Conservation (phyloP, 2,113 vertebrate genomes). For the Syngnathus floridae region DNA sequence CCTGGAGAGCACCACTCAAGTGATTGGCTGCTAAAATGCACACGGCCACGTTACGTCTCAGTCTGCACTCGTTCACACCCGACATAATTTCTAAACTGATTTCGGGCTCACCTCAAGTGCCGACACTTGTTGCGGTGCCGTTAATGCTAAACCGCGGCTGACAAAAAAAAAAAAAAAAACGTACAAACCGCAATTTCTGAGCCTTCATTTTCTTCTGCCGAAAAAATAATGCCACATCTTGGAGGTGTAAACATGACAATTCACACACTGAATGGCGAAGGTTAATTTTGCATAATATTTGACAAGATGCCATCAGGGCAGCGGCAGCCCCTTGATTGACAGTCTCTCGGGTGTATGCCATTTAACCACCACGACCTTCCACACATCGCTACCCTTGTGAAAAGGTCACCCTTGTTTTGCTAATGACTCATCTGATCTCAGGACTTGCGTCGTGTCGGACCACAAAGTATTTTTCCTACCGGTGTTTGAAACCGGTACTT, state of each 20-base stretch:
- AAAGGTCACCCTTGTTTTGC: conserved; percentile 70
- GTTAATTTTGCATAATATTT: conserved; percentile 57
- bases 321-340: conserved; percentile 64
- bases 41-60: conserved; percentile 58
- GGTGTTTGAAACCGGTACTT: background rate
- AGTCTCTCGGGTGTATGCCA: conserved; percentile 64
- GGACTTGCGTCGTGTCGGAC: background rate
- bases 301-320: conserved; percentile 43
- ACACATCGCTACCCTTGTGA: conserved; percentile 64
- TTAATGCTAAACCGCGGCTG: conserved; percentile 24
- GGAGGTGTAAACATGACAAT: conserved; percentile 1
- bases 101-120: conserved; percentile 63
- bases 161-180: background rate
- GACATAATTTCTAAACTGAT: conserved; percentile 66
- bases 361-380: conserved; percentile 66
- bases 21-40: conserved; percentile 71
- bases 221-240: conserved; percentile 55
- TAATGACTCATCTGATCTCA: conserved; percentile 63
- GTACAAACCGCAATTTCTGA: conserved; percentile 51
- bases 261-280: conserved; percentile 21
- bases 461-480: background rate
- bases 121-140: conserved; percentile 48
- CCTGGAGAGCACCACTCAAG: conserved; percentile 67
- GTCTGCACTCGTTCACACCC: conserved; percentile 57
- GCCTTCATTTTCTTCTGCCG: conserved; percentile 65